These are phyloP conservation scores for Oxyruncus cristatus DNA, from an alignment of 2,113 vertebrate species.

Conservation along the genomic window DNA sequence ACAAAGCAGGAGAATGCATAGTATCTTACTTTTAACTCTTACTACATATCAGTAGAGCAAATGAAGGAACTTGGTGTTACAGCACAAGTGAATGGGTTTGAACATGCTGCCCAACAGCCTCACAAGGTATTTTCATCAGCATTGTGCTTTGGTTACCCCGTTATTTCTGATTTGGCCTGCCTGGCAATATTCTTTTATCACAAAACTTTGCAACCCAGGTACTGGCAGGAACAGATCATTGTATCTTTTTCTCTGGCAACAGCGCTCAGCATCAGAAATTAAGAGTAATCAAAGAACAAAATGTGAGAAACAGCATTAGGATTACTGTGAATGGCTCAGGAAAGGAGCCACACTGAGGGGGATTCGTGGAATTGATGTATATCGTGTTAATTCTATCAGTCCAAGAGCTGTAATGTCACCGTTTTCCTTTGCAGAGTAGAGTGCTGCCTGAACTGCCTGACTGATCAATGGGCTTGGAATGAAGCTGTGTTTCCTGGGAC, in stretches of 20 bases:
- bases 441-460: neutral
- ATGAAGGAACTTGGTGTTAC: neutral
- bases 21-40: neutral
- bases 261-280: neutral
- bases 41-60: neutral
- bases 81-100: neutral
- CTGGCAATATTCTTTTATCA: neutral
- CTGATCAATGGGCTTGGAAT: constrained; percentile 16
- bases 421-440: constrained; percentile 23
- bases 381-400: neutral
- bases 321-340: neutral
- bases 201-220: neutral
- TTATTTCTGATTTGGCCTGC: neutral
- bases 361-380: neutral
- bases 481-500: constrained; percentile 23
- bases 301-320: neutral
- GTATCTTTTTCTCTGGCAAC: neutral
- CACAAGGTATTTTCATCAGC: neutral
- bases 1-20: neutral
- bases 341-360: neutral
- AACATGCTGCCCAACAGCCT: neutral
- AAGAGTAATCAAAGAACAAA: neutral
- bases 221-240: neutral
- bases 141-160: neutral
- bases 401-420: neutral